Evolutionary conservation across 2,797 vertebrate genomes (phyloP).

Genomic region (Pipistrellus kuhlii): DNA sequence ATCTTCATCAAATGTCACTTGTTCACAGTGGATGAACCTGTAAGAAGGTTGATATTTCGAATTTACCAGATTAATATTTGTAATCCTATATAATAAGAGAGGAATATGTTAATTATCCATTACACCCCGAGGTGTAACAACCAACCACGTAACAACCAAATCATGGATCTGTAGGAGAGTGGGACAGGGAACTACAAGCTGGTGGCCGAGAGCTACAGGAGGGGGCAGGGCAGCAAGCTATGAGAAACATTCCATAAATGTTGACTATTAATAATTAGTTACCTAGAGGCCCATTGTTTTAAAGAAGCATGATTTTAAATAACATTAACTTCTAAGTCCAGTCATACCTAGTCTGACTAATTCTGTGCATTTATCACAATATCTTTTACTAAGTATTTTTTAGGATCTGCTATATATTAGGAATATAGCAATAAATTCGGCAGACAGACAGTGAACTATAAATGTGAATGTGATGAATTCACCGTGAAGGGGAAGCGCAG

Average conservation of each 20-base stretch:
- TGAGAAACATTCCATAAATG: too few relatives aligned
- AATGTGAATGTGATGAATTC: not conserved
- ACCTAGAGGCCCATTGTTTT: not conserved
- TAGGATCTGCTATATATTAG: not conserved
- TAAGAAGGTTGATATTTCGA: not conserved
- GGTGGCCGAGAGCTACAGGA: too few relatives aligned
- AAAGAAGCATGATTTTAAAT: conserved; percentile 17
- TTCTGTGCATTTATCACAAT: not conserved
- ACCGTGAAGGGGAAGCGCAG: not conserved
- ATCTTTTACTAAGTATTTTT: not conserved
- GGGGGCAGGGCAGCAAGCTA: too few relatives aligned
- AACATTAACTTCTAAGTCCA: not conserved
- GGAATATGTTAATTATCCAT: too few relatives aligned
- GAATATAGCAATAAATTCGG: not conserved
- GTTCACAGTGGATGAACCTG: not conserved
- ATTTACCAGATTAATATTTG: not conserved
- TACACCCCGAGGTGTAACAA: too few relatives aligned
- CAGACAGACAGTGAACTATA: not conserved
- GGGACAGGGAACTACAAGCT: too few relatives aligned
- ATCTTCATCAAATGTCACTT: not conserved
- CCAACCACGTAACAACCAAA: too few relatives aligned
- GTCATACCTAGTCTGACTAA: not conserved
- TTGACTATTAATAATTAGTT: too few relatives aligned
- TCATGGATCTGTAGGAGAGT: too few relatives aligned
- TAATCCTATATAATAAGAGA: not conserved